Conservation (phyloP, 2,888 invertebrate species). For the Byasa hedistus region DNA sequence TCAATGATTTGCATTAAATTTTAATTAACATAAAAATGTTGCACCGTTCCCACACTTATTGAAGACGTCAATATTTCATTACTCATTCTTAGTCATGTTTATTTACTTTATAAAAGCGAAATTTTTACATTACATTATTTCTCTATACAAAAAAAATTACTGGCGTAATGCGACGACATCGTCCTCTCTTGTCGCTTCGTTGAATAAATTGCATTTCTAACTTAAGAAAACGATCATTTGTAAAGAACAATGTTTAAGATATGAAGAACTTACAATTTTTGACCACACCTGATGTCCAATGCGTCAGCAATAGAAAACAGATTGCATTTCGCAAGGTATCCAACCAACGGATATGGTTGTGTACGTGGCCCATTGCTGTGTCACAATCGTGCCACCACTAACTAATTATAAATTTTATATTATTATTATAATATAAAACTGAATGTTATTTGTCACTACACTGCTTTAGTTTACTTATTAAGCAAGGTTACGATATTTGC, state of each 20-base stretch:
- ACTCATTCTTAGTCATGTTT: slow-evolving; percentile 6
- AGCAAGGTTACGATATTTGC: too few species aligned
- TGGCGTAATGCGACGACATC: too few species aligned
- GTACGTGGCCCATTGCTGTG: slow-evolving; percentile 13
- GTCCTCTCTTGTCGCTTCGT: too few species aligned
- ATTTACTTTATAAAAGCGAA: neutral
- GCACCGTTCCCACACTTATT: neutral
- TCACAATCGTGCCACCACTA: neutral
- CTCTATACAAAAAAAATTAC: too few species aligned
- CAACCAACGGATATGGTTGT: slow-evolving; percentile 5
- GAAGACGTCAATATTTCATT: slow-evolving; percentile 10
- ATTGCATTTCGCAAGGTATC: slow-evolving; percentile 8
- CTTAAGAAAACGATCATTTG: too few species aligned
- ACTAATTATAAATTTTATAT: neutral
- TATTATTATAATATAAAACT: too few species aligned
- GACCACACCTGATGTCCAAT: neutral
- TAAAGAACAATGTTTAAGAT: too few species aligned
- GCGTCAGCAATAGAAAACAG: slow-evolving; percentile 5
- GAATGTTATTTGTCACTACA: too few species aligned
- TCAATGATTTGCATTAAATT: neutral
- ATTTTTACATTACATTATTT: neutral
- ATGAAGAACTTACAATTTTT: neutral
- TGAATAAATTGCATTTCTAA: too few species aligned
- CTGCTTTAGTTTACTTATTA: too few species aligned
- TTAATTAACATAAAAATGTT: neutral